Base-by-base conservation (phyloP, 2,797 vertebrate species). In the Cossypha polioptera region DNA sequence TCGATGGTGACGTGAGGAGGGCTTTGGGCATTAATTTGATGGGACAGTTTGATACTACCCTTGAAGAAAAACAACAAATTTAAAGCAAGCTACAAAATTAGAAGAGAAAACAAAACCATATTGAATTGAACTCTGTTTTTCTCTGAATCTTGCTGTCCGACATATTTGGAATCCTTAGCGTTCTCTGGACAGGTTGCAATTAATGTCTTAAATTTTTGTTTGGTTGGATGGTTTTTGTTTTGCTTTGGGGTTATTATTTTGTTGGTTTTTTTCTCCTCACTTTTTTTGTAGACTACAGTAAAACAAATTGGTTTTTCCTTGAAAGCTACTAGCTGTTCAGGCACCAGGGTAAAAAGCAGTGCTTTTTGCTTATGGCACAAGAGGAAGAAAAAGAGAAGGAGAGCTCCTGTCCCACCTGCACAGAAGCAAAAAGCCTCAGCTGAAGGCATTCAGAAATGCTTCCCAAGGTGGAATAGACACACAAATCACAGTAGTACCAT, bases 1-100 rank as follows among this genome's bases (percentile, higher is more conserved):
- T 80, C 0, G 1, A 50, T 7, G 16, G 33, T 91, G 87, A 92
- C 13, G 54, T 19, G 76, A 92, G 73, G 4, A 90, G 62, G 73
- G 22, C 55, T 92, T 66, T 83, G 79, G 91, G 85, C 86, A 94
- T 69, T 94, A 88, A 92, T 91, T 92, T 92, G 79, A 78, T 72
- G 73, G 73, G 85, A 90, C 1, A 29, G 79, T 43, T 86, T 88
- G 66, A 36, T 65, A 71, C 7, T 0, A 12, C 42, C 88, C 92
- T 95, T 93, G 81, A 48, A 78, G 47, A 91, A 75, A n/a, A 94
- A 24, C 29, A 91, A 57, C 4, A 3, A 33, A 76, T 86, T 38
- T 90, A 90, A 90, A 90, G 42, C 40, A 69, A 73, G 29, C 31
- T 76, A 80, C n/a, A 35, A 86, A 94, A 94, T 73, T 29, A 91